Evolutionary conservation across 2,888 invertebrate genomes (phyloP).

Genomic region (Aphidoletes aphidimyza): DNA sequence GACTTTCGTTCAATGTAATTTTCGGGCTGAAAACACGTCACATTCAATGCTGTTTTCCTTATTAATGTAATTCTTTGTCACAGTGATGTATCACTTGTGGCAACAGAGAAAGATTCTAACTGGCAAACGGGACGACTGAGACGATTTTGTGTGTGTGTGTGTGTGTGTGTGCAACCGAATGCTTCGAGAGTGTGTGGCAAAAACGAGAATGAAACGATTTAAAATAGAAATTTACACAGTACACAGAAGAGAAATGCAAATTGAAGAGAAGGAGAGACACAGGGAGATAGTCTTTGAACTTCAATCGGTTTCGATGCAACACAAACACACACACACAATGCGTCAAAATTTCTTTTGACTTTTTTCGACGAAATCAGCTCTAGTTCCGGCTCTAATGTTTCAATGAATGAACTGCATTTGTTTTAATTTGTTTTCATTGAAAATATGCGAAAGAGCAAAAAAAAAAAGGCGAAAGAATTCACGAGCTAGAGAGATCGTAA

Average conservation of each 20-base stretch:
- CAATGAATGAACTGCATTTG: not conserved
- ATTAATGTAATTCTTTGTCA: not conserved
- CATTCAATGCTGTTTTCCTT: not conserved
- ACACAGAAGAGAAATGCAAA: too few relatives aligned
- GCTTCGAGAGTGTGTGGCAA: not conserved
- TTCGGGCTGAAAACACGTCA: too few relatives aligned
- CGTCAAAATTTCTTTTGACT: too few relatives aligned
- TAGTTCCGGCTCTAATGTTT: not conserved
- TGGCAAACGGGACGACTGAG: too few relatives aligned
- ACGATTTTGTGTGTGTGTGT: not conserved
- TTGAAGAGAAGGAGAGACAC: not conserved
- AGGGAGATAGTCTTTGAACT: slow-evolving; percentile 1
- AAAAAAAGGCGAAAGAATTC: too few relatives aligned
- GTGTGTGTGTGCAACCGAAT: not conserved
- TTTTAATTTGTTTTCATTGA: too few relatives aligned
- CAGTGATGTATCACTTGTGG: not conserved
- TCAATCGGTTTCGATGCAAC: not conserved
- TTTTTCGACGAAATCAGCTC: too few relatives aligned
- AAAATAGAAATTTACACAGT: not conserved
- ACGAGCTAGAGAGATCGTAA: too few relatives aligned
- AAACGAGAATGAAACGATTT: not conserved
- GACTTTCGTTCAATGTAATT: not conserved
- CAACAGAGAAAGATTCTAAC: too few relatives aligned
- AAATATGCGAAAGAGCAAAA: too few relatives aligned
- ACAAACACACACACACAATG: not conserved